Base-by-base conservation (phyloP, 2,797 vertebrate genomes). In the Cheirogaleus major region DNA sequence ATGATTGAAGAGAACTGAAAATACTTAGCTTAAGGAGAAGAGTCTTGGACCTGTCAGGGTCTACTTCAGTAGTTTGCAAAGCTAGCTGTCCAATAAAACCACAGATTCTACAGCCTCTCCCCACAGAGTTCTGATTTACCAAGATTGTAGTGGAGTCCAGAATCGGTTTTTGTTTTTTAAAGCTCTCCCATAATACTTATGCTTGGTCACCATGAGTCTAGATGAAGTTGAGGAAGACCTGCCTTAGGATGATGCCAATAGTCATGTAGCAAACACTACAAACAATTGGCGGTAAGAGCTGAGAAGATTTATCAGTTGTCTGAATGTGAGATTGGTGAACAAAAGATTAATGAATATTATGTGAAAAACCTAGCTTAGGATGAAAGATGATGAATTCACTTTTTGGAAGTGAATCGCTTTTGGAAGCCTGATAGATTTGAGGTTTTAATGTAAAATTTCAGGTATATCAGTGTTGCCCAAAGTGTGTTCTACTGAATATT, bases 371-470 rank as follows among this genome's bases (percentile, higher is more conserved):
- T 89, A 55, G 22, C 41, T 73, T 91, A 38, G 35, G 69, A 86
- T 27, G 41, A 81, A 89, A 94, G 78, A 32, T 85, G 27, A 70
- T 91, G 11, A 70, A 32, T 93, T 61, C 23, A 63, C 48, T 86
- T 87, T 94, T 75, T 48, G 48, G 48, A 48, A 48, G 48, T 48
- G 48, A 48, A 14, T 61, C 23, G 63, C 48, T 86, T 87, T 94
- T 70, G 91, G 61, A 94, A 88, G 22, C 23, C 48, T 86, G 38
- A 57, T 57, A 52, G 27, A 93, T 81, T 93, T 84, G 63, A 67
- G 52, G 48, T 75, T 92, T 79, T 89, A 82, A 91, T 52, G 18
- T 88, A 79, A 89, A 76, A 94, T 89, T 95, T 92, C 9, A 95
- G 93, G 23, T 83, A n/a, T 25, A 17, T 67, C 17, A 43, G 0